These are phyloP conservation scores for Rafetus swinhoei DNA, from an alignment of 2,113 vertebrate species.

Conservation along the genomic window DNA sequence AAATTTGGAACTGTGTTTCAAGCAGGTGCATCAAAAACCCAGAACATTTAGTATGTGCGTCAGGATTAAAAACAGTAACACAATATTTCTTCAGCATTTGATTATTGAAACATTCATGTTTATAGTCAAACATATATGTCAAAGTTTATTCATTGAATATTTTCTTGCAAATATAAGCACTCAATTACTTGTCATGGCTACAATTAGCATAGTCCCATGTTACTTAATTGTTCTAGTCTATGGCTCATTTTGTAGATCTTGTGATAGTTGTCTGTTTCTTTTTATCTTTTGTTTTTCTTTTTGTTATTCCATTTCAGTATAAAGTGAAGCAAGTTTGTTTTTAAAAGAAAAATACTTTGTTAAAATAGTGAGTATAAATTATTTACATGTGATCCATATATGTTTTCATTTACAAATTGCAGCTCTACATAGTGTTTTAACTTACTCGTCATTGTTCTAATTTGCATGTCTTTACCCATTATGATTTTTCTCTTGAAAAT, in stretches of 20 bases:
- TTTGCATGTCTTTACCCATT: conserved; percentile 75
- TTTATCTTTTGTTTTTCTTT: not conserved
- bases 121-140: not conserved
- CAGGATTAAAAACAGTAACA: not conserved
- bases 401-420: conserved; percentile 77
- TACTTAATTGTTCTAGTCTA: not conserved
- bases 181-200: not conserved
- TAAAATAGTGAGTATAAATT: conserved; percentile 58
- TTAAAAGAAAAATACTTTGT: conserved; percentile 1
- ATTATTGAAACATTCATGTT: not conserved
- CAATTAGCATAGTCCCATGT: not conserved
- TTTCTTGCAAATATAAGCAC: not conserved
- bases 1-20: not conserved
- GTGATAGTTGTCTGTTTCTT: not conserved
- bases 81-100: not conserved
- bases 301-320: not conserved
- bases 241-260: not conserved
- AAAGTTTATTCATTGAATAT: not conserved
- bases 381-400: conserved; percentile 69
- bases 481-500: conserved; percentile 76
- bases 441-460: conserved; percentile 69
- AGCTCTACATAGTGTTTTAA: conserved; percentile 74
- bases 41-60: not conserved
- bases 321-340: not conserved
- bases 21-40: not conserved